These are phyloP conservation scores for Asobara japonica DNA, from an alignment of 1,140 invertebrate genomes.

Conservation along the genomic window DNA sequence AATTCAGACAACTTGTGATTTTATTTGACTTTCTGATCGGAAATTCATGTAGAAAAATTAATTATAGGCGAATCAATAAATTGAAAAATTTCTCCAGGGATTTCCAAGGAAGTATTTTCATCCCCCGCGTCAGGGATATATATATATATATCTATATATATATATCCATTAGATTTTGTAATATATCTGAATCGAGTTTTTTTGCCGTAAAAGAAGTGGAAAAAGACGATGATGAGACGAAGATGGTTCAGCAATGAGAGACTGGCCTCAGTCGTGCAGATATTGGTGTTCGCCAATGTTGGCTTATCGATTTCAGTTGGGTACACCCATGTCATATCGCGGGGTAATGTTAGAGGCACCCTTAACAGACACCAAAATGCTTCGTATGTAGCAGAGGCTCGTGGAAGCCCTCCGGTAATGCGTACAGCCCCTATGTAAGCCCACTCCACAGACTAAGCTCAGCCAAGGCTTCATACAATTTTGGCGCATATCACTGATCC, in stretches of 20 bases:
- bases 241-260: conserved; percentile 26
- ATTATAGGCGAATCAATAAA: too few relatives aligned
- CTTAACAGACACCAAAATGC: not conserved
- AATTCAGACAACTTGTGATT: too few relatives aligned
- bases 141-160: too few relatives aligned
- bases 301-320: conserved; percentile 43
- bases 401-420: conserved; percentile 23
- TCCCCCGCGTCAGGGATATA: too few relatives aligned
- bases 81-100: too few relatives aligned
- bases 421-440: conserved; percentile 22
- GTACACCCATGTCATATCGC: conserved; percentile 26
- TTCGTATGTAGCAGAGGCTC: not conserved
- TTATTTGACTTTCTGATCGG: too few relatives aligned
- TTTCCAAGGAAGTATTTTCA: too few relatives aligned
- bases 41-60: too few relatives aligned
- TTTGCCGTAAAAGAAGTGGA: not conserved
- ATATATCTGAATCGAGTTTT: too few relatives aligned
- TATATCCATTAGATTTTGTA: too few relatives aligned
- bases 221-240: not conserved
- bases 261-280: conserved; percentile 9
- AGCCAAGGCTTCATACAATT: not conserved
- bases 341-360: conserved; percentile 21
- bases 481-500: conserved; percentile 10
- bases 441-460: not conserved
- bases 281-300: conserved; percentile 37